Conservation (phyloP, 1,140 invertebrate species). For the Tetraneura akinire region DNA sequence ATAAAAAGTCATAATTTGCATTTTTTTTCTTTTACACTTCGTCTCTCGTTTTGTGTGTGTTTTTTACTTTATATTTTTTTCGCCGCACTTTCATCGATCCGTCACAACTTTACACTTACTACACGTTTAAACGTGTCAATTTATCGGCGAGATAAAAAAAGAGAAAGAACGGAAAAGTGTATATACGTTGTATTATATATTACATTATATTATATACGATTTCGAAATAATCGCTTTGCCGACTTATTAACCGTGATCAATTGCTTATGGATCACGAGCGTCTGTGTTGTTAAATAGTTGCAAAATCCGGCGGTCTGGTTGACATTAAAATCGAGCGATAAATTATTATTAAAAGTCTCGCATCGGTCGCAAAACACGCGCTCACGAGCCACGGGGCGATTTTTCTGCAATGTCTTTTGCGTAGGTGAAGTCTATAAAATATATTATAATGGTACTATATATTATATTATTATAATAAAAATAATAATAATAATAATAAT, state of each 20-base stretch:
- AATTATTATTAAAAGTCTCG: slow-evolving; percentile 18
- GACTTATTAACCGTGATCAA: slow-evolving; percentile 38
- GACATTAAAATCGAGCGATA: slow-evolving; percentile 42
- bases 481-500: too few species aligned
- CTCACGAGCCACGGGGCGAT: not conserved
- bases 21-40: not conserved
- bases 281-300: not conserved
- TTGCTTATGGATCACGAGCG: not conserved
- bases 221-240: slow-evolving; percentile 23
- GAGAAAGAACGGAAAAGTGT: slow-evolving; percentile 9
- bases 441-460: too few species aligned
- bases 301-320: slow-evolving; percentile 25
- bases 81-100: not conserved
- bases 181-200: not conserved
- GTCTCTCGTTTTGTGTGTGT: not conserved
- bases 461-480: too few species aligned
- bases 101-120: not conserved
- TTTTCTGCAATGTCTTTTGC: not conserved
- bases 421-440: slow-evolving; percentile 6
- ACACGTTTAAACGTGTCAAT: not conserved
- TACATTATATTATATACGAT: not conserved
- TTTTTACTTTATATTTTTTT: not conserved
- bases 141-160: slow-evolving; percentile 18
- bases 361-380: not conserved
- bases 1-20: too few species aligned